Percentiles rank a stretch among this genome's conserved stretches.
Conservation (phyloP, 2,797 vertebrate genomes). For the Sternarchorhynchus goeldii region DNA sequence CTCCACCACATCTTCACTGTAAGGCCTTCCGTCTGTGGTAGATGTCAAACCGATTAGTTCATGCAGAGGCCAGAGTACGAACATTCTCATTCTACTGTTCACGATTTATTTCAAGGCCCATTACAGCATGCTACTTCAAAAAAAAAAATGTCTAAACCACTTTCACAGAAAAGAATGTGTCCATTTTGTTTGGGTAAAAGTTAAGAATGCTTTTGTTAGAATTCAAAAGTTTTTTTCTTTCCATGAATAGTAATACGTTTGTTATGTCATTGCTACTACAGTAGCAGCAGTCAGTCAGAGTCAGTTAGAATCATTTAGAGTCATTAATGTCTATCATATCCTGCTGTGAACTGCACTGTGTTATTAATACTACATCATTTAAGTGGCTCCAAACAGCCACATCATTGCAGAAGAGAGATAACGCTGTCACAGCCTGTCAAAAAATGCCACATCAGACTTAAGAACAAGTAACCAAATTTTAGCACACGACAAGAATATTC, state of each 20-base stretch:
- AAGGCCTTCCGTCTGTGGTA: not conserved
- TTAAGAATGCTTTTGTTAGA: conserved; percentile 8
- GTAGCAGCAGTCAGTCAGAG: conserved; percentile 14
- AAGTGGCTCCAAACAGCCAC: conserved; percentile 8
- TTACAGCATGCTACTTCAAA: conserved; percentile 32
- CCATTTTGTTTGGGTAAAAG: conserved; percentile 27
- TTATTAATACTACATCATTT: conserved; percentile 25
- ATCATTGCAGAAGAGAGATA: conserved; percentile 26
- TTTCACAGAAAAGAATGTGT: conserved; percentile 25
- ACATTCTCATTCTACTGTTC: conserved; percentile 25
- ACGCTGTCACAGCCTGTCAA: conserved; percentile 38
- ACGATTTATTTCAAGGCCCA: conserved; percentile 38
- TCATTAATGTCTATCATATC: not conserved
- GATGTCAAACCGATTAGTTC: conserved; percentile 27
- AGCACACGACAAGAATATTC: not conserved
- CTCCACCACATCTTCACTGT: not conserved
- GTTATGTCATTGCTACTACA: conserved; percentile 9
- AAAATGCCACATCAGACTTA: conserved; percentile 21
- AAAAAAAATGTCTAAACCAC: conserved; percentile 27
- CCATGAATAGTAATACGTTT: not conserved
- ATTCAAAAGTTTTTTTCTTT: not conserved
- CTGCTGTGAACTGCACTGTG: conserved; percentile 12
- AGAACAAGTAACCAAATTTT: not conserved
- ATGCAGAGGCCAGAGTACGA: conserved; percentile 21
- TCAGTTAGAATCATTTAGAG: not conserved